Conservation (phyloP, 2,113 vertebrate species). For the Mormyrus iriodes region DNA sequence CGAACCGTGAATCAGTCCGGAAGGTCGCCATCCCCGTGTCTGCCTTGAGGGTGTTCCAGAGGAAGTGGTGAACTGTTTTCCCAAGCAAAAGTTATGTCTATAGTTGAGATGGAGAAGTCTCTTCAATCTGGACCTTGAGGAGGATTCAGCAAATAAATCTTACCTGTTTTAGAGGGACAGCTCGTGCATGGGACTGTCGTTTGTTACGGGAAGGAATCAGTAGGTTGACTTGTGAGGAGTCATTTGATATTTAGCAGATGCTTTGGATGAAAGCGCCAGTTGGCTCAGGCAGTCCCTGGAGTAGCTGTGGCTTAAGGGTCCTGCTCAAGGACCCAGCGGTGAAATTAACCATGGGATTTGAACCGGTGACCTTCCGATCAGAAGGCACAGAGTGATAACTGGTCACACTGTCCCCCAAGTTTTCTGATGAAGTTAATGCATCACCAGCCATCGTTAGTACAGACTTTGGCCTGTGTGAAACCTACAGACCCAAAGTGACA, state of each 20-base stretch:
- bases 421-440: too few species aligned
- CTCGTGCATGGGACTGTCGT: neutral
- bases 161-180: neutral
- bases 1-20: slow-evolving; percentile 40
- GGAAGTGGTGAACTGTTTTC: neutral
- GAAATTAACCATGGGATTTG: neutral
- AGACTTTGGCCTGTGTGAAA: neutral
- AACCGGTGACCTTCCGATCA: neutral
- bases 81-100: neutral
- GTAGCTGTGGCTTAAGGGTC: neutral
- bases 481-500: neutral
- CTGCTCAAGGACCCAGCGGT: neutral
- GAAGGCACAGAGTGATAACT: neutral
- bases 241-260: neutral
- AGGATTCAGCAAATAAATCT: neutral
- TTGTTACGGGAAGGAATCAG: neutral
- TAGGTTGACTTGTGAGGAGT: neutral
- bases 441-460: too few species aligned
- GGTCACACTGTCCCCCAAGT: too few species aligned
- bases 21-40: neutral
- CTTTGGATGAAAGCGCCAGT: neutral
- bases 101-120: neutral
- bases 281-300: neutral
- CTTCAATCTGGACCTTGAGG: neutral
- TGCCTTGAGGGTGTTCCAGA: neutral